Conservation (phyloP, 2,797 vertebrate species). For the Schizothorax lantsangensis region DNA sequence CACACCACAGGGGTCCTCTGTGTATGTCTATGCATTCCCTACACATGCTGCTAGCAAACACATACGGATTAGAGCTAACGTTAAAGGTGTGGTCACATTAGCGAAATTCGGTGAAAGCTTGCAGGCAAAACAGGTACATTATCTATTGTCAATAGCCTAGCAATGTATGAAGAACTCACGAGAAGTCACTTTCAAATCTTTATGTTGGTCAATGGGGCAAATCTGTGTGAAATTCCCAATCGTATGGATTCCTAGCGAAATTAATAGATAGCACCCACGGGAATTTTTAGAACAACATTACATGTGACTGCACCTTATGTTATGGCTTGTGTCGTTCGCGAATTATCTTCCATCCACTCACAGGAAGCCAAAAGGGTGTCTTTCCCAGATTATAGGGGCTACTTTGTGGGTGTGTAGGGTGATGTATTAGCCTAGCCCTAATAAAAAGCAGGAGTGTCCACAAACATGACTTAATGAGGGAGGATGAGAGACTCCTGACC, state of each 20-base stretch:
- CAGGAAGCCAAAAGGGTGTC: conserved; percentile 34
- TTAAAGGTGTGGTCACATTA: neutral
- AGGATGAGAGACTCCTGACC: conserved; percentile 66
- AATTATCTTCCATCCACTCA: conserved; percentile 1
- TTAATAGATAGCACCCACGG: neutral
- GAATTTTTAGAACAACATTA: too few species aligned
- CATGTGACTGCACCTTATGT: neutral
- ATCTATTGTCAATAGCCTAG: neutral
- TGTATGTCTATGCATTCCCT: conserved; percentile 66
- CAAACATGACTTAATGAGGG: conserved; percentile 66
- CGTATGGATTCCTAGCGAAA: neutral
- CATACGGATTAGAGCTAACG: conserved; percentile 48
- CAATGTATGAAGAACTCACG: neutral
- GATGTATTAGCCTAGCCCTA: conserved; percentile 57
- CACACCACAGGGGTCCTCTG: conserved; percentile 89
- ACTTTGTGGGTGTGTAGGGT: conserved; percentile 44
- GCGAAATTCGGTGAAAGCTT: neutral
- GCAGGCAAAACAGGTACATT: neutral
- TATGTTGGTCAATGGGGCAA: neutral
- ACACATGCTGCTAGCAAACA: conserved; percentile 66
- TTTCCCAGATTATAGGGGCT: conserved; percentile 44
- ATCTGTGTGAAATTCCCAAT: neutral
- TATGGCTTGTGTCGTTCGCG: neutral
- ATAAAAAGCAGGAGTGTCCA: conserved; percentile 63
- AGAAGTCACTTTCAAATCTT: neutral